Conservation (phyloP, 2,797 vertebrate genomes). For the Mormyrops boulengeri region DNA sequence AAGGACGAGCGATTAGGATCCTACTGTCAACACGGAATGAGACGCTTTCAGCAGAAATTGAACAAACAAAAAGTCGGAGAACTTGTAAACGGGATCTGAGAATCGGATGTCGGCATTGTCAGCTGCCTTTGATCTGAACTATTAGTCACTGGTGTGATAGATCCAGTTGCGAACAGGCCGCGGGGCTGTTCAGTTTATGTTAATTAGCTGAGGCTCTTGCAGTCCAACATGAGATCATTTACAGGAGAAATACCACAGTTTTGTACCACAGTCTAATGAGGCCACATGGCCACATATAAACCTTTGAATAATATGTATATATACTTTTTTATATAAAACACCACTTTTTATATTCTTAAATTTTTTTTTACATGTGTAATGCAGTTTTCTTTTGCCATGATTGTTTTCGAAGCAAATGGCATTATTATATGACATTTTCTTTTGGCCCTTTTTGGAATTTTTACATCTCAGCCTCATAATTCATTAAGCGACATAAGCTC, state of each 20-base stretch:
- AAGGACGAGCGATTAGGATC: background rate
- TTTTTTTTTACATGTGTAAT: slow-evolving; percentile 41
- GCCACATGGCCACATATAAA: slow-evolving; percentile 32
- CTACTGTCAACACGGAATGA: background rate
- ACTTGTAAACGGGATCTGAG: background rate
- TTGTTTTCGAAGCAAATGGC: slow-evolving; percentile 60
- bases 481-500: background rate
- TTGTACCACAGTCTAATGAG: background rate
- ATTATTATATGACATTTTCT: background rate
- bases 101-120: slow-evolving; percentile 15
- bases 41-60: background rate
- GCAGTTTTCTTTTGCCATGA: slow-evolving; percentile 53
- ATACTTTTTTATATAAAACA: slow-evolving; percentile 38
- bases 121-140: slow-evolving; percentile 21
- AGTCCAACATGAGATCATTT: slow-evolving; percentile 23
- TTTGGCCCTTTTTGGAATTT: background rate
- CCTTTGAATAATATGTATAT: slow-evolving; percentile 61
- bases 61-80: background rate
- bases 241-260: slow-evolving; percentile 41
- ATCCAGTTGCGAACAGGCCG: background rate
- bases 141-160: background rate
- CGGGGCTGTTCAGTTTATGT: background rate
- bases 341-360: slow-evolving; percentile 43
- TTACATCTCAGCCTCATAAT: background rate
- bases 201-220: background rate